phyloP scores from a whole-genome alignment of 1,140 invertebrate genomes.

The Himalopsyche phryganea region DNA sequence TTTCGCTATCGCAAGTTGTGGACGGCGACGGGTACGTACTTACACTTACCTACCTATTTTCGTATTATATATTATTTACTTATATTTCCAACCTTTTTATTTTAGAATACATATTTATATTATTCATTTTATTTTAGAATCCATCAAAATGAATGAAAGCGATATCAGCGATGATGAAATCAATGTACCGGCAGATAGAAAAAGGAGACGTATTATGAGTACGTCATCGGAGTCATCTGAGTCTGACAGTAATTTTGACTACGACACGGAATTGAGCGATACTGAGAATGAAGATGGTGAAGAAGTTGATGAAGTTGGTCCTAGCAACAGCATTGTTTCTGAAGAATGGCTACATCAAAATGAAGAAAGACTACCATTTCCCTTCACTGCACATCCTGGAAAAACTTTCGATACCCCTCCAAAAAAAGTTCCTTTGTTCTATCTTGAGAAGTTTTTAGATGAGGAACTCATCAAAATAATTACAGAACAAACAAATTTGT shows the following conservation, averaged over 20 bases:
- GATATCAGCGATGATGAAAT: slow-evolving; percentile 28
- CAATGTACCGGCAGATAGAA: too few species aligned
- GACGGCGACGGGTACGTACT: slow-evolving; percentile 13
- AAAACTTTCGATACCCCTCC: slow-evolving; percentile 26
- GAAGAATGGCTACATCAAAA: slow-evolving; percentile 25
- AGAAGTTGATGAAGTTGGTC: slow-evolving; percentile 26
- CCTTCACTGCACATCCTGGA: slow-evolving; percentile 27
- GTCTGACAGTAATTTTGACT: too few species aligned
- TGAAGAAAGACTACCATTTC: slow-evolving; percentile 31
- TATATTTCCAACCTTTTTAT: slow-evolving; percentile 22
- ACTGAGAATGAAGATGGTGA: slow-evolving; percentile 26
- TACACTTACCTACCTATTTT: slow-evolving; percentile 23
- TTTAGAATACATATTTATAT: slow-evolving; percentile 20
- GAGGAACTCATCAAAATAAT: slow-evolving; percentile 22
- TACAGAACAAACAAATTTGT: slow-evolving; percentile 17
- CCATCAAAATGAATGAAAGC: slow-evolving; percentile 25
- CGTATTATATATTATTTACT: slow-evolving; percentile 25
- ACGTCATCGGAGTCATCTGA: slow-evolving; percentile 29
- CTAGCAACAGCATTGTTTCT: slow-evolving; percentile 26
- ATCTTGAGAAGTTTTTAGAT: slow-evolving; percentile 27
- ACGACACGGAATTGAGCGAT: slow-evolving; percentile 28
- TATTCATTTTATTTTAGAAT: too few species aligned
- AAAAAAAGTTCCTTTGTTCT: slow-evolving; percentile 26
- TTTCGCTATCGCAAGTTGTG: slow-evolving; percentile 16
- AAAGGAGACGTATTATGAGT: slow-evolving; percentile 29